Evolutionary conservation across 1,140 invertebrate genomes (phyloP).

Genomic region (Halictus rubicundus): DNA sequence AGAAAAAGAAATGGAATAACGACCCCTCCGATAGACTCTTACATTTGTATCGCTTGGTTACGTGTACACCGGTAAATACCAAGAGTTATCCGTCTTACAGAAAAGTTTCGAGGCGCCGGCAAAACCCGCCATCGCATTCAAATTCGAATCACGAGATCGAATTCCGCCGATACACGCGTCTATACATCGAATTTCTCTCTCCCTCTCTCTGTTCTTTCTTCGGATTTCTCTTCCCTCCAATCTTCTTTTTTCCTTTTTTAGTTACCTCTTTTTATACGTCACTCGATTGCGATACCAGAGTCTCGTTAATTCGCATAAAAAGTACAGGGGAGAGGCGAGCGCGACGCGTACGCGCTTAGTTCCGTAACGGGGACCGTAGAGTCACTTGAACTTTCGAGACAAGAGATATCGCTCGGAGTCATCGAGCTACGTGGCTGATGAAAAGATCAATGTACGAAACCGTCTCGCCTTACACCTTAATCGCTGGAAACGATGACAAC

Average conservation of each 20-base stretch:
- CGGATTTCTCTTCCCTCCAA: too few relatives aligned
- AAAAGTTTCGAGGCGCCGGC: neutral
- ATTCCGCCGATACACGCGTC: neutral
- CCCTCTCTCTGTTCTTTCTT: too few relatives aligned
- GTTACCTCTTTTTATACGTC: neutral
- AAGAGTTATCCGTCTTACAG: constrained; percentile 6
- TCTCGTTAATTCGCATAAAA: constrained; percentile 14
- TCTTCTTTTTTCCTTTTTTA: neutral
- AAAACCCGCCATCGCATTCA: too few relatives aligned
- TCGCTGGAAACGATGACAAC: neutral
- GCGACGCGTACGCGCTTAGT: neutral
- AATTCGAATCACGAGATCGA: neutral
- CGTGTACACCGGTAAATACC: neutral
- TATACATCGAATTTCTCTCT: neutral
- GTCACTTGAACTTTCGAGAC: constrained; percentile 32
- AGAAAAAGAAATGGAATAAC: constrained; percentile 11
- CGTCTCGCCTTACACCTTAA: neutral
- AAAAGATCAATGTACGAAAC: constrained; percentile 35
- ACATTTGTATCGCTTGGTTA: constrained; percentile 18
- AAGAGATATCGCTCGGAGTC: constrained; percentile 28
- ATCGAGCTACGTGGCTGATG: constrained; percentile 31
- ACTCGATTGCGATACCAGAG: neutral
- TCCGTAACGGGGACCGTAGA: constrained; percentile 5
- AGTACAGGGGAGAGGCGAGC: constrained; percentile 3
- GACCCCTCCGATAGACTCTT: constrained; percentile 17